These are phyloP conservation scores for Apus apus DNA, from an alignment of 2,113 vertebrate species.

Conservation along the genomic window DNA sequence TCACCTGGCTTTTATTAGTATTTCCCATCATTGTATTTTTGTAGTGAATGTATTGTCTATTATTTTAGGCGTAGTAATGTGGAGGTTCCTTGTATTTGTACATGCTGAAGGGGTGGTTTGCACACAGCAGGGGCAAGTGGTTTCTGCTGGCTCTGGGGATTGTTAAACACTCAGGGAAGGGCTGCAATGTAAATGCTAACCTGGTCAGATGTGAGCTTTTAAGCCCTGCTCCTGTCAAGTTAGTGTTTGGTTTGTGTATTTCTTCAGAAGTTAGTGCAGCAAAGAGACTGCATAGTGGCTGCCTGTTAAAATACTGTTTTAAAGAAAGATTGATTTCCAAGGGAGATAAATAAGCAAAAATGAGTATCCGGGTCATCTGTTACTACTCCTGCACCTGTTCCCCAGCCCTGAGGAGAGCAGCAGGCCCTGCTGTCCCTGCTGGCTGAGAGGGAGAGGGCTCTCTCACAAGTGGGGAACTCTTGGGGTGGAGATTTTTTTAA, in stretches of 20 bases:
- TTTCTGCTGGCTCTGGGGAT: background rate
- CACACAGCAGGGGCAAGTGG: fast-evolving
- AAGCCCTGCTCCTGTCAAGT: background rate
- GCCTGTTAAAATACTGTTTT: background rate
- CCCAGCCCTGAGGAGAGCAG: background rate
- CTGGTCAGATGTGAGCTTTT: background rate
- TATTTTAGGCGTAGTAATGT: background rate
- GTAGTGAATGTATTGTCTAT: background rate
- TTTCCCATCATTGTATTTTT: background rate
- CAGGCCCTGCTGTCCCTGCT: fast-evolving
- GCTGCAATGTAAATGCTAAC: background rate
- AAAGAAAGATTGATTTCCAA: background rate
- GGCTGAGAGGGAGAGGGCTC: background rate
- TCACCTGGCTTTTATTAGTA: background rate
- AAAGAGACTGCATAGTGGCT: background rate
- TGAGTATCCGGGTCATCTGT: fast-evolving
- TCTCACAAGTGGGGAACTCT: background rate
- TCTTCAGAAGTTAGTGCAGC: background rate
- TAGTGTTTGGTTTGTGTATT: background rate
- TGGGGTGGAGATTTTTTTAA: background rate
- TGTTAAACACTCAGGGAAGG: background rate
- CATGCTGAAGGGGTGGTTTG: fast-evolving
- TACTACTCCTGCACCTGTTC: background rate
- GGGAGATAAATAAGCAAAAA: background rate
- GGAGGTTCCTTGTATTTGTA: background rate